Evolutionary conservation across 92 coral and sea anemone species (phyloP), one percentile per base, ranked within the genome.

Genomic region (Palythoa heliodiscus): DNA sequence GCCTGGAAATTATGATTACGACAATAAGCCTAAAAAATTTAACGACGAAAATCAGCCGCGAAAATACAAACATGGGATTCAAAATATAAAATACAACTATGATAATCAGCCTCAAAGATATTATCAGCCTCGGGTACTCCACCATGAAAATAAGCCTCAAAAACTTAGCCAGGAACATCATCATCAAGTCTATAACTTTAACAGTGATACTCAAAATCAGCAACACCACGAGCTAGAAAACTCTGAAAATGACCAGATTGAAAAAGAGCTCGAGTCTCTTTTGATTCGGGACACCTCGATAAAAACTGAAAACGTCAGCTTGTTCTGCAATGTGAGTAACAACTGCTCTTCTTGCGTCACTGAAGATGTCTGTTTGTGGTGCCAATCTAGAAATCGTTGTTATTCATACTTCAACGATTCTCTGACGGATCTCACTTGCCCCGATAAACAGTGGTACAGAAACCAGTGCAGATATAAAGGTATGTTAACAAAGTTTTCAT

Each of bases 381-480:
- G 84, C 35, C 39, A 67, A 2, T 43, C 84, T 3, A 79, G 25
- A 19, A 48, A 14, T 11, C 84, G 60, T 17, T 79, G 84, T 22
- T 64, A 66, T 35, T 64, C 84, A 12, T 79, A 63, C 61, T 66
- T 39, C 60, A 79, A 79, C 15, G 58, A 79, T 1, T 40, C 71
- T 39, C 24, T 63, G 61, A 64, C 55, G 52, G 69, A 61, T 15
- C 57, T 20, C 2, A 22, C 8, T 11, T 79, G 84, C 43, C 84
- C 84, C 13, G 58, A 64, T 14, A 63, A 47, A 9, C 39, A 79
- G 43, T 79, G 84, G 84, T 79, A 79, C 60, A 63, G 84, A 43
- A 47, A 20, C 16, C 84, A 79, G 57, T 79, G 84, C 29, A 64
- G 71, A 48, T 79, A 79, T 40, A 79, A 79, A 24, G 84, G 84